Evolutionary conservation across 2,888 invertebrate genomes (phyloP).

Genomic region (Diploptera punctata): DNA sequence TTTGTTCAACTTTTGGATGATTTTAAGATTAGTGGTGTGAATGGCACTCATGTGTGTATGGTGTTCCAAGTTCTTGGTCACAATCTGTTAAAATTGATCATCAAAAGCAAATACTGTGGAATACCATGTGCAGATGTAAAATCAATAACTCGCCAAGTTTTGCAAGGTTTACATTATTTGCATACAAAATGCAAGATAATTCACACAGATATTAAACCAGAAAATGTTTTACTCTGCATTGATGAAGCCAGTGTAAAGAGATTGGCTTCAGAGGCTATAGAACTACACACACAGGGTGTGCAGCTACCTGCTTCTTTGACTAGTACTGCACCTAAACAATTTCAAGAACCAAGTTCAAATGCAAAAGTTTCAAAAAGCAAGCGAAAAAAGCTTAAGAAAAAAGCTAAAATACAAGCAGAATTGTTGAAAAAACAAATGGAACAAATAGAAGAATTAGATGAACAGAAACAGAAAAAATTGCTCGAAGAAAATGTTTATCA

Average conservation of each 20-base stretch:
- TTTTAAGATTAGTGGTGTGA: conserved; percentile 97
- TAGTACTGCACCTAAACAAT: conserved; percentile 88
- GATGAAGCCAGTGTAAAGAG: conserved; percentile 88
- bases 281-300: conserved; percentile 89
- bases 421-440: conserved; percentile 93
- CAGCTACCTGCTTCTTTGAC: conserved; percentile 91
- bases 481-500: conserved; percentile 50
- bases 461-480: conserved; percentile 58
- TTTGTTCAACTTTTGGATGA: conserved; percentile 98
- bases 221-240: conserved; percentile 93
- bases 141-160: conserved; percentile 92
- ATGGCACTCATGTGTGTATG: conserved; percentile 99
- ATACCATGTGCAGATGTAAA: conserved; percentile 96
- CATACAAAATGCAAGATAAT: conserved; percentile 97
- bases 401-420: conserved; percentile 90
- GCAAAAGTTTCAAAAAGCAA: conserved; percentile 95
- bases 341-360: conserved; percentile 75
- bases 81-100: conserved; percentile 96
- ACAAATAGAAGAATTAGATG: conserved; percentile 90
- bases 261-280: conserved; percentile 93
- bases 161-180: conserved; percentile 95
- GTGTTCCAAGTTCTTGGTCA: conserved; percentile 99
- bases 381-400: conserved; percentile 97
- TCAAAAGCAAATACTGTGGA: conserved; percentile 97
- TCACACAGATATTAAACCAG: conserved; percentile 93